These are phyloP conservation scores for Albula glossodonta DNA, from an alignment of 2,113 vertebrate genomes.

Conservation along the genomic window DNA sequence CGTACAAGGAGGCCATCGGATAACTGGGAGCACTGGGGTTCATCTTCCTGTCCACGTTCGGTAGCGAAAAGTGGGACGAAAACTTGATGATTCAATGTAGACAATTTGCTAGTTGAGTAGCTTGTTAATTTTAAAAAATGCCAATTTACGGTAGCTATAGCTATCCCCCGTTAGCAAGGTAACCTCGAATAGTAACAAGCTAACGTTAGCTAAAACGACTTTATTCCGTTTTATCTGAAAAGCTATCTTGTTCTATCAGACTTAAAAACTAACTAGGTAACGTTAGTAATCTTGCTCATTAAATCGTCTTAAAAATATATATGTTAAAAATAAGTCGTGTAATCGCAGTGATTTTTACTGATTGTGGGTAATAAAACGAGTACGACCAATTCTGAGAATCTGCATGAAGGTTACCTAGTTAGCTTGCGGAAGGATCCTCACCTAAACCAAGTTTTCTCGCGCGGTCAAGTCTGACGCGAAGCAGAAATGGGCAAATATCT, in stretches of 20 bases:
- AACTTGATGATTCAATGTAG: background rate
- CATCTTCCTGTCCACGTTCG: conserved; percentile 61
- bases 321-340: background rate
- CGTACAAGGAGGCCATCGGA: conserved; percentile 88
- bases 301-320: background rate
- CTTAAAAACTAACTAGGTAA: background rate
- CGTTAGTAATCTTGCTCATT: background rate
- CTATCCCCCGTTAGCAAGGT: background rate
- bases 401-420: background rate
- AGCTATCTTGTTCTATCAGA: background rate
- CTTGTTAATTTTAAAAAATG: background rate
- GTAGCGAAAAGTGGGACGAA: background rate
- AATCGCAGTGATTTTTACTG: background rate
- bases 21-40: conserved; percentile 87
- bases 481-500: background rate
- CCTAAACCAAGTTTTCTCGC: background rate
- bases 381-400: background rate
- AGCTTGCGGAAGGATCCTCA: background rate
- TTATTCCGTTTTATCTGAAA: background rate
- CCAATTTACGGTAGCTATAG: background rate
- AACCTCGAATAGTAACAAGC: background rate
- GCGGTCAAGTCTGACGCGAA: background rate
- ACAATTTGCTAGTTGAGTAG: background rate
- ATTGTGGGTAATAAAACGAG: background rate
- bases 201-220: background rate